Percentiles rank a stretch among this genome's conserved stretches.
These are phyloP conservation scores for Aphelenchoides besseyi DNA, from an alignment of 1,140 invertebrate genomes.

Conservation along the genomic window DNA sequence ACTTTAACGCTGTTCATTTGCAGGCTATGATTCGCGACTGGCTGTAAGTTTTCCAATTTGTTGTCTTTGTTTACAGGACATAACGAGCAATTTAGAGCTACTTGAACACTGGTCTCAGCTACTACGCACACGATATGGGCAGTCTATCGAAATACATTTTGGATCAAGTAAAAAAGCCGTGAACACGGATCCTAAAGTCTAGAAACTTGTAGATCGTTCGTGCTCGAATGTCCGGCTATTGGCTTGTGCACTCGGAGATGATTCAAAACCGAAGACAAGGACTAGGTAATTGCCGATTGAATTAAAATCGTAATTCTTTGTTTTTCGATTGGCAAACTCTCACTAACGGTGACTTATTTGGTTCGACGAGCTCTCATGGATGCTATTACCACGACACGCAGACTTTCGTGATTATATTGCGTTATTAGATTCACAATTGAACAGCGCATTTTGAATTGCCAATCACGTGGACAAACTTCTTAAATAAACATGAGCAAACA, in stretches of 20 bases:
- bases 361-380: constrained; percentile 24
- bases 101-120: constrained; percentile 26
- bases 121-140: constrained; percentile 37
- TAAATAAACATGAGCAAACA: too few species aligned
- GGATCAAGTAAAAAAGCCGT: constrained; percentile 28
- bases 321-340: constrained; percentile 48
- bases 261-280: constrained; percentile 35
- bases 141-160: constrained; percentile 35
- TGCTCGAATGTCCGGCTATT: constrained; percentile 39
- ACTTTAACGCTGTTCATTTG: too few species aligned
- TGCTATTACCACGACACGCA: constrained; percentile 51
- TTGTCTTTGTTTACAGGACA: too few species aligned
- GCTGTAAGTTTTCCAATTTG: too few species aligned
- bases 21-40: constrained; percentile 24
- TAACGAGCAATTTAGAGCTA: too few species aligned
- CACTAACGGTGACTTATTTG: constrained; percentile 47
- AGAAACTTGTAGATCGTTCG: constrained; percentile 37
- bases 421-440: too few species aligned
- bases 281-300: too few species aligned
- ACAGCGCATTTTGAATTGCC: too few species aligned
- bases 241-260: constrained; percentile 50
- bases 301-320: too few species aligned
- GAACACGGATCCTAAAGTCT: too few species aligned
- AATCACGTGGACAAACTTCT: too few species aligned
- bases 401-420: constrained; percentile 34